Evolutionary conservation across 2,888 invertebrate genomes (phyloP), one percentile per base, ranked within the genome.

Genomic region (Atethmia centrago): DNA sequence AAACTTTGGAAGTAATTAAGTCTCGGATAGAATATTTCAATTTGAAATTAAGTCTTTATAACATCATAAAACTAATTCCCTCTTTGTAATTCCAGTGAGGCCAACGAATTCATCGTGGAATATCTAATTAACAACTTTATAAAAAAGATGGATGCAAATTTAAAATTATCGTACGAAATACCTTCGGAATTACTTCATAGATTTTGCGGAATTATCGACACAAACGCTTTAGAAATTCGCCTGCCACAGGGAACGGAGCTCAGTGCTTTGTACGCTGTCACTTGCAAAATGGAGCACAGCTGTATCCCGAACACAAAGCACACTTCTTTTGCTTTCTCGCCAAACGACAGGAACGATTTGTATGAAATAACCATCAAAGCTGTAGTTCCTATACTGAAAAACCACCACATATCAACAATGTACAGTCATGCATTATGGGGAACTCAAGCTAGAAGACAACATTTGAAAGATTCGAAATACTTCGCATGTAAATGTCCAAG

Each of bases 401-500:
- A 97, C 0, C 97, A 97, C 53, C 98, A 98, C 89, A 96, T 99
- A 47, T 97, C 97, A 19, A 98, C 98, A 7, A 98, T 98, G 97
- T 99, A 99, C 87, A 98, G 98, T 3, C 98, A 99, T 90, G 98
- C 98, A 8, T 92, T 99, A 74, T 99, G 99, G 99, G 98, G 98
- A 3, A 98, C 98, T 0, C 97, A 98, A 91, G 97, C 98, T 56
- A 97, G 99, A 80, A 97, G 98, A 78, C 98, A 98, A 85, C 98
- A 98, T 94, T 95, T 98, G 31, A 96, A 96, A 84, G 97, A 98
- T 79, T 98, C 98, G 0, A 98, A 98, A 93, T 98, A 98, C 89
- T 98, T 98, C 84, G 92, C 96, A 0, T 98, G 98, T 83, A 95
- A 94, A 85, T 98, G 98, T 91, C 90, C 94, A 69, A 97, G 98